Conservation (phyloP, 2,113 vertebrate genomes). For the Thryonomys swinderianus region DNA sequence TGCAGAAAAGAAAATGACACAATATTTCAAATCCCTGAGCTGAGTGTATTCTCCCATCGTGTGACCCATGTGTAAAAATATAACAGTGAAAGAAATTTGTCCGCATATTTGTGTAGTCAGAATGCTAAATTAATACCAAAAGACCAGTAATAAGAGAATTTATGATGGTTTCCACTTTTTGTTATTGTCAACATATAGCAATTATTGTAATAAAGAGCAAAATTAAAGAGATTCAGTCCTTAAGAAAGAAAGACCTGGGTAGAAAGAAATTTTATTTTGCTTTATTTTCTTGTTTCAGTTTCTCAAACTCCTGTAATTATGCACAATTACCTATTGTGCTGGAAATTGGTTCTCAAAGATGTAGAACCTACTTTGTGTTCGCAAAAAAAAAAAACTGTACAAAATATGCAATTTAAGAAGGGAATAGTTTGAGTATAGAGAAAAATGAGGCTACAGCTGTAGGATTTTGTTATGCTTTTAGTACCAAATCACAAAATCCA, state of each 20-base stretch:
- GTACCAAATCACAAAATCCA: conserved; percentile 87
- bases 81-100: conserved; percentile 31
- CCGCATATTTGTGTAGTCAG: not conserved
- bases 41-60: not conserved
- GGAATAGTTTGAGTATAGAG: conserved; percentile 82
- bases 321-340: conserved; percentile 80
- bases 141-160: conserved; percentile 11
- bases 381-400: conserved; percentile 76
- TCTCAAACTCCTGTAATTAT: conserved; percentile 83
- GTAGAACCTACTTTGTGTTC: conserved; percentile 77
- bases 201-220: conserved; percentile 53
- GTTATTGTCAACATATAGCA: not conserved
- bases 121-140: not conserved
- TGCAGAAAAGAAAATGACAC: not conserved
- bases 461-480: conserved; percentile 87
- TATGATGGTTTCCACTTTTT: not conserved
- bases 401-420: conserved; percentile 82
- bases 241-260: conserved; percentile 40
- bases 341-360: conserved; percentile 81
- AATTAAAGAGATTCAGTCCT: conserved; percentile 64
- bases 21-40: not conserved
- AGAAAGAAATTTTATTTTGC: conserved; percentile 36
- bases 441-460: conserved; percentile 86
- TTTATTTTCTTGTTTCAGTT: conserved; percentile 79
- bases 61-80: not conserved